Conservation (phyloP, 2,113 vertebrate genomes). For the Chrysemys picta region DNA sequence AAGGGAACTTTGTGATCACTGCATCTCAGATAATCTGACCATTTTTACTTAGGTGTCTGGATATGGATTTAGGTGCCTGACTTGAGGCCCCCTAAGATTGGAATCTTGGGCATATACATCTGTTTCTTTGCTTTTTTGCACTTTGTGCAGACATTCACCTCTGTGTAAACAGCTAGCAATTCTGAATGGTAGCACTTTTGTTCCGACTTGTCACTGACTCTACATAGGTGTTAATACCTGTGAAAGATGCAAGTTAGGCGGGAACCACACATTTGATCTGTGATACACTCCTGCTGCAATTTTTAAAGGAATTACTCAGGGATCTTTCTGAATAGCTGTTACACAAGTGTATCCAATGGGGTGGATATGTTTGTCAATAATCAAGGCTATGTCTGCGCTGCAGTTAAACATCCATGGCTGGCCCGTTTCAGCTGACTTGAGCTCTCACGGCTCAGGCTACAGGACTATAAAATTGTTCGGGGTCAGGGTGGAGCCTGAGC, state of each 20-base stretch:
- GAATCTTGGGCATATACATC: rapidly evolving
- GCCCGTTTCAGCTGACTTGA: not conserved
- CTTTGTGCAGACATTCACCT: not conserved
- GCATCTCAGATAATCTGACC: not conserved
- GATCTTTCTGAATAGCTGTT: not conserved
- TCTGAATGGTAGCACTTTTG: not conserved
- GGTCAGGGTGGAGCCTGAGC: no score
- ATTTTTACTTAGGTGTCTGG: not conserved
- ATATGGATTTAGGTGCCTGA: not conserved
- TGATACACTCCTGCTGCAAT: not conserved
- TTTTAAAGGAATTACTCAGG: not conserved
- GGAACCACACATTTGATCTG: rapidly evolving
- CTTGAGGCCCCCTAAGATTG: not conserved
- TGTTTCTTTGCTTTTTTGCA: not conserved
- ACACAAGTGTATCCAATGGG: not conserved
- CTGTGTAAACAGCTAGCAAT: not conserved
- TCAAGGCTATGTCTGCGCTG: not conserved
- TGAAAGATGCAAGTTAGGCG: not conserved
- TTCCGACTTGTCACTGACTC: not conserved
- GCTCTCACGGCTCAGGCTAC: no score
- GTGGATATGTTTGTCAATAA: not conserved
- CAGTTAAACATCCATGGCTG: not conserved
- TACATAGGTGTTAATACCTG: not conserved
- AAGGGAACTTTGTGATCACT: not conserved
- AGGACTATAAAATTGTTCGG: no score